Percentiles rank a stretch among this genome's conserved stretches.
Evolutionary conservation across 2,797 vertebrate genomes (phyloP).

Genomic region (Characodon lateralis): DNA sequence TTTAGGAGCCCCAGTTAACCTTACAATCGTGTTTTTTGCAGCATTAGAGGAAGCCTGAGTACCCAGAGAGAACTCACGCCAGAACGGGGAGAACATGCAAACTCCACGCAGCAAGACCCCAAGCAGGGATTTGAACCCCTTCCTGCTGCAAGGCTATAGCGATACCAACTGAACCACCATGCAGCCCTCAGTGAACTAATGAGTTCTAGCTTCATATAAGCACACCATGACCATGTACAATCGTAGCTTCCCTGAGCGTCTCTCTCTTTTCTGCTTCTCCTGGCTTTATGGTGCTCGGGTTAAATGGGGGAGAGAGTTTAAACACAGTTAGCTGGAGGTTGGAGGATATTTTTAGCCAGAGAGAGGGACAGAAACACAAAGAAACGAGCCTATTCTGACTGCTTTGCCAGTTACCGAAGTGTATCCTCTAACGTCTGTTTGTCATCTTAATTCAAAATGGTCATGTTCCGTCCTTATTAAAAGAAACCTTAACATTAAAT

Average conservation of each 20-base stretch:
- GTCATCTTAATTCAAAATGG: background rate
- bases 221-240: background rate
- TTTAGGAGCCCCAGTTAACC: too few species aligned
- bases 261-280: conserved; percentile 21
- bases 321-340: conserved; percentile 87
- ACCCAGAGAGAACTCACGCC: too few species aligned
- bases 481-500: background rate
- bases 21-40: too few species aligned
- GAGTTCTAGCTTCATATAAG: background rate
- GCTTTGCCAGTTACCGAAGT: conserved; percentile 28
- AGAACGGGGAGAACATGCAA: too few species aligned
- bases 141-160: too few species aligned
- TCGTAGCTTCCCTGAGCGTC: background rate
- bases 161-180: too few species aligned
- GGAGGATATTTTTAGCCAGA: conserved; percentile 88
- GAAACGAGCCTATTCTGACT: conserved; percentile 22
- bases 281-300: conserved; percentile 56
- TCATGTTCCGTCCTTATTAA: background rate
- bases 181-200: too few species aligned
- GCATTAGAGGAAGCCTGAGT: too few species aligned
- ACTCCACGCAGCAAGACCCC: too few species aligned
- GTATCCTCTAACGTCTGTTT: background rate
- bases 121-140: too few species aligned
- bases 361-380: conserved; percentile 10
- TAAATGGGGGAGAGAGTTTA: conserved; percentile 85